phyloP scores from a whole-genome alignment of 2,113 vertebrate species.

The Pleuronectes platessa region DNA sequence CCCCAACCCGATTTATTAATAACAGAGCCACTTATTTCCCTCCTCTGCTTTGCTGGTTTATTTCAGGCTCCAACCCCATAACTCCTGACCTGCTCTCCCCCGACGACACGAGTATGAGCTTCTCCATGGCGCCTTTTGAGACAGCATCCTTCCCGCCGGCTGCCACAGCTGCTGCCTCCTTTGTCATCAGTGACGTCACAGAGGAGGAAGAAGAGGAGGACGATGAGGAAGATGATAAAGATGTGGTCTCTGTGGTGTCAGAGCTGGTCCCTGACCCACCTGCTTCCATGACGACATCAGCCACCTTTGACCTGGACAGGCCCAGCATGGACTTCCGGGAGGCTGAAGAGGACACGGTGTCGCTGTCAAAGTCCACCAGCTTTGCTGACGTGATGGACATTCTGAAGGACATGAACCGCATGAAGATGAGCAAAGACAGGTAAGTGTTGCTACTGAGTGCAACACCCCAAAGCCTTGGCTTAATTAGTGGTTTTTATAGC shows the following conservation, averaged over 20 bases:
- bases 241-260: constrained; percentile 85
- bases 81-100: constrained; percentile 95
- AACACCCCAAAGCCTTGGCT: background rate
- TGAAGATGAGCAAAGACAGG: constrained; percentile 97
- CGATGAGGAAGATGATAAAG: constrained; percentile 83
- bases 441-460: constrained; percentile 54
- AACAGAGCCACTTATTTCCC: background rate
- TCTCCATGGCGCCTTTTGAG: constrained; percentile 94
- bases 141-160: constrained; percentile 87
- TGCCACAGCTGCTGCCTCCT: constrained; percentile 84
- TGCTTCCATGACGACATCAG: constrained; percentile 88
- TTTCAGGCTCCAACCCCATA: constrained; percentile 89
- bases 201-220: constrained; percentile 90
- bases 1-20: background rate
- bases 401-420: constrained; percentile 96
- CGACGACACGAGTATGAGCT: constrained; percentile 92
- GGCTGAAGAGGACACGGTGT: constrained; percentile 91
- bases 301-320: constrained; percentile 89
- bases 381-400: constrained; percentile 99
- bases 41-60: constrained; percentile 17
- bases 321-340: constrained; percentile 90
- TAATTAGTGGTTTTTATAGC: too few species aligned
- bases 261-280: constrained; percentile 88
- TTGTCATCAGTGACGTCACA: constrained; percentile 97
- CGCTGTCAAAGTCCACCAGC: constrained; percentile 97